Base-by-base conservation (phyloP, 1,140 invertebrate genomes). In the Andricus grossulariae region DNA sequence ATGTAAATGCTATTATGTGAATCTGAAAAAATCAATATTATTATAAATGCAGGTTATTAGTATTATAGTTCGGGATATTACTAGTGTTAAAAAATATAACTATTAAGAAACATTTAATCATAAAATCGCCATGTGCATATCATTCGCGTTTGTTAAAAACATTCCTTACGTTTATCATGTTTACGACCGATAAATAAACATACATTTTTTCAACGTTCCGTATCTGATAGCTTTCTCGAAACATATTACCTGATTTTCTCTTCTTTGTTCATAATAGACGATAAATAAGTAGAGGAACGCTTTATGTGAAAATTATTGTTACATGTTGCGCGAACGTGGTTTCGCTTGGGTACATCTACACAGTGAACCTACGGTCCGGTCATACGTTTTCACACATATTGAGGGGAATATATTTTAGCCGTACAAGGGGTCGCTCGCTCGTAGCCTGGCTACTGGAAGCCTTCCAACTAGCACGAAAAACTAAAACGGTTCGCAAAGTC, bases 391-490 rank as follows among this genome's bases (percentile, higher is more conserved):
- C 81, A 83, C 83, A 84, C 87, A 86, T 87, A 85, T 86, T 82
- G 86, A 84, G 76, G 81, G 74, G 73, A 86, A 85, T 87, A 83
- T 85, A 87, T 85, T 84, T 87, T 84, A 85, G 82, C 74, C 51
- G 76, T 74, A 52, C 57, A 16, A 71, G 57, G 74, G 72, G 32
- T 79, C 55, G 75, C 73, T 73, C 49, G 50, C 71, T 70, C 78
- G 75, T 81, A 32, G 25, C 4, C 73, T 70, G 74, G 77, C 76
- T 75, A 85, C 82, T 88, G 87, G 87, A 88, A 88, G 78, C 79
- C 80, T 86, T 88, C 87, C 86, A 88, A 88, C 84, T 82, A 81
- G 79, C 80, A 87, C 82, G 85, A 88, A 88, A 87, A 88, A 87
- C 84, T 85, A 85, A 86, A 86, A 87, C 81, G 86, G 79, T 86